Conservation (phyloP, 2,888 invertebrate species). For the Scrobipalpa atriplicella region DNA sequence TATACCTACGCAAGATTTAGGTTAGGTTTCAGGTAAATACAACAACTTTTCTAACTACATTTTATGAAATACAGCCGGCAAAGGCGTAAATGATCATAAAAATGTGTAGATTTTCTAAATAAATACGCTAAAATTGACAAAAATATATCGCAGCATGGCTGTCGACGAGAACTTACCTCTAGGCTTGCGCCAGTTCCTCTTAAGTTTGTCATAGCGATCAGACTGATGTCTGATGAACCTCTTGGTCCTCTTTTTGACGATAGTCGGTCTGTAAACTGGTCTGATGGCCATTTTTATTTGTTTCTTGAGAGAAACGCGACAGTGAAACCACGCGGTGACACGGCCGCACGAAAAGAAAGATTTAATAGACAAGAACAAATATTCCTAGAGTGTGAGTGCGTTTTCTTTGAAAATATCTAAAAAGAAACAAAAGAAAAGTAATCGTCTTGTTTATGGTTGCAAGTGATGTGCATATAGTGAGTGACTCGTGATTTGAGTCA, state of each 20-base stretch:
- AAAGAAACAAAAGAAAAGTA: slow-evolving; percentile 21
- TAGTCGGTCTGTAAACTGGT: slow-evolving; percentile 94
- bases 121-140: not conserved
- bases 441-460: slow-evolving; percentile 40
- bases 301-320: slow-evolving; percentile 68
- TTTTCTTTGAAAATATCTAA: slow-evolving; percentile 45
- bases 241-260: slow-evolving; percentile 98
- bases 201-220: slow-evolving; percentile 98
- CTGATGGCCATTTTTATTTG: slow-evolving; percentile 91
- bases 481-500: not conserved
- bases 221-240: slow-evolving; percentile 99
- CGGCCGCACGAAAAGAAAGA: slow-evolving; percentile 80
- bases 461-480: not conserved
- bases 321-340: slow-evolving; percentile 81
- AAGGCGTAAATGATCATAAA: not conserved
- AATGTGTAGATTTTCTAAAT: not conserved
- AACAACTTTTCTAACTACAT: not conserved
- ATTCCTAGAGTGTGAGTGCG: slow-evolving; percentile 63
- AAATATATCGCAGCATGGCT: slow-evolving; percentile 6
- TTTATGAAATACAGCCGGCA: not conserved
- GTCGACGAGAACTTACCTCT: slow-evolving; percentile 84
- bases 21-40: not conserved
- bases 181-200: slow-evolving; percentile 99
- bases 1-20: not conserved
- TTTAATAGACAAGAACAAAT: slow-evolving; percentile 70